Percentiles rank a stretch among this genome's conserved stretches.
Conservation (phyloP, 2,113 vertebrate genomes). For the Craseonycteris thonglongyai region DNA sequence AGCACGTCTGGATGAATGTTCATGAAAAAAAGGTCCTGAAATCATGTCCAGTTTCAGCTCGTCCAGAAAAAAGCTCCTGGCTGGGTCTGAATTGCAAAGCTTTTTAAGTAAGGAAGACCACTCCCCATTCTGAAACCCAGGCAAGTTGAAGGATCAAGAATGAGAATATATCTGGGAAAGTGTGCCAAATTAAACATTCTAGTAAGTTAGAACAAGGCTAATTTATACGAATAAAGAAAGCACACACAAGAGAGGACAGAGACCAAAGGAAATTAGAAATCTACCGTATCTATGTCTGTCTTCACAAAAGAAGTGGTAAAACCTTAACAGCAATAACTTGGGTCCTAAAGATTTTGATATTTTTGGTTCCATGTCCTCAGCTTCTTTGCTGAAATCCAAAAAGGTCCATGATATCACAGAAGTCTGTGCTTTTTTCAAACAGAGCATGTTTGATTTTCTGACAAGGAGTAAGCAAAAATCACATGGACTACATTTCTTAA, state of each 20-base stretch:
- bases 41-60: not conserved
- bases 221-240: conserved; percentile 33
- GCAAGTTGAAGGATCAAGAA: not conserved
- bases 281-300: not conserved
- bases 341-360: not conserved
- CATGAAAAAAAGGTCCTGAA: not conserved
- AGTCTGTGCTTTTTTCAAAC: conserved; percentile 19
- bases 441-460: conserved; percentile 11
- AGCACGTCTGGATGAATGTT: not conserved
- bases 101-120: conserved; percentile 15
- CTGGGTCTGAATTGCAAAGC: conserved; percentile 9
- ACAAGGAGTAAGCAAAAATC: not conserved
- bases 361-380: not conserved
- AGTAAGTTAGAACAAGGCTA: conserved; percentile 3
- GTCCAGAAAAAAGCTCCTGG: not conserved
- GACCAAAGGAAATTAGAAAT: not conserved
- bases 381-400: conserved; percentile 16
- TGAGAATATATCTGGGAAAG: not conserved
- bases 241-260: not conserved
- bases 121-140: not conserved
- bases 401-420: conserved; percentile 7
- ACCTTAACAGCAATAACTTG: not conserved
- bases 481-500: not conserved
- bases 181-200: conserved; percentile 5
- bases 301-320: not conserved